phyloP scores from a whole-genome alignment of 2,113 vertebrate species.

The Myanophis thanlyinensis region DNA sequence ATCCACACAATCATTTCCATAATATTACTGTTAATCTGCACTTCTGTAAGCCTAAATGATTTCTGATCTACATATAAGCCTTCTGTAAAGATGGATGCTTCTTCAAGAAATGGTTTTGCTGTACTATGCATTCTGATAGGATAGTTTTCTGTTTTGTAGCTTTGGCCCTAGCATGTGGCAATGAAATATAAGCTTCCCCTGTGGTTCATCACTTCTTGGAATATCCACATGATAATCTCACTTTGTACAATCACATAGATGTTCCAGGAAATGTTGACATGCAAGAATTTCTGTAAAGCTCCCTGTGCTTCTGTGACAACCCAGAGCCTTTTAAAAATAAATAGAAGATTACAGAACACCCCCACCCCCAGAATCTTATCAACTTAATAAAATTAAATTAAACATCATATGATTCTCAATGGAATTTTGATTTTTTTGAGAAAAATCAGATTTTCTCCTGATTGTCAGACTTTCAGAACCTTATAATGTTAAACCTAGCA shows the following conservation, averaged over 20 bases:
- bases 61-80: neutral
- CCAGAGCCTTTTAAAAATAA: neutral
- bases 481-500: neutral
- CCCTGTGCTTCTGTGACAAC: neutral
- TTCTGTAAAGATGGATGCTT: neutral
- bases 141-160: neutral
- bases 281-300: neutral
- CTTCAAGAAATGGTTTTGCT: neutral
- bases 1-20: neutral
- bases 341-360: neutral
- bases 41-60: neutral
- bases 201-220: neutral
- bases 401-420: neutral
- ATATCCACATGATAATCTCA: neutral
- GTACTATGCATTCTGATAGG: neutral
- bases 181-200: neutral
- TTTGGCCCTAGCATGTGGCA: neutral
- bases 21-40: neutral
- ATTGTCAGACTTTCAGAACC: neutral
- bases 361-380: neutral
- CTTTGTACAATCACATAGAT: neutral
- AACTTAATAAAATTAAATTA: neutral
- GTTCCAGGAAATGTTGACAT: neutral
- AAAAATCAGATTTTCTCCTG: too few relatives aligned
- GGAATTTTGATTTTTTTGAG: neutral